A percentile compares a stretch with the other conserved stretches of the same genome.
Evolutionary conservation across 2,888 invertebrate genomes (phyloP).

Genomic region (Drosophila kambysellisi): DNA sequence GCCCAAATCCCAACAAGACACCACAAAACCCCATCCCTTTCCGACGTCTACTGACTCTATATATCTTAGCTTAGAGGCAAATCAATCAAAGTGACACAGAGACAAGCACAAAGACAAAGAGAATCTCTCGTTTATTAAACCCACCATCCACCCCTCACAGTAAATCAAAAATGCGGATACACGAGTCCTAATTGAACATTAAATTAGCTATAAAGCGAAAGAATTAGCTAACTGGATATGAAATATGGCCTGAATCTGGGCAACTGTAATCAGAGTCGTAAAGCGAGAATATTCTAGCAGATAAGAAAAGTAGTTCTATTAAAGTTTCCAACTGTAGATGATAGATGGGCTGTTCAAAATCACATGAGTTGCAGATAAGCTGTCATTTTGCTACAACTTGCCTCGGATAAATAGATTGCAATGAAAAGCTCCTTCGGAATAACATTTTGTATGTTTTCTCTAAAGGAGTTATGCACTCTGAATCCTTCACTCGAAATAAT

Average conservation of each 20-base stretch:
- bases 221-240: constrained; percentile 20
- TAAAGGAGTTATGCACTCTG: background rate
- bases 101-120: constrained; percentile 20
- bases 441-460: background rate
- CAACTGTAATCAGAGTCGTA: constrained; percentile 16
- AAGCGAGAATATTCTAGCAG: background rate
- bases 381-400: background rate
- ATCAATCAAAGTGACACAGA: constrained; percentile 56
- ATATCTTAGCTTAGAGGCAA: constrained; percentile 14
- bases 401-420: background rate
- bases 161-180: constrained; percentile 44
- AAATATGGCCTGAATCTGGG: constrained; percentile 23
- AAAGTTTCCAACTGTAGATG: background rate
- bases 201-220: constrained; percentile 49
- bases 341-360: background rate
- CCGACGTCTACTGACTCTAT: background rate
- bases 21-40: background rate
- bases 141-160: background rate
- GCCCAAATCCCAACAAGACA: constrained; percentile 5
- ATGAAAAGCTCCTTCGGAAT: background rate
- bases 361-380: background rate
- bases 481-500: no score
- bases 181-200: constrained; percentile 64
- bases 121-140: background rate
- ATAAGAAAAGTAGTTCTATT: background rate